Conservation (phyloP, 2,797 vertebrate genomes). For the Lindbergichthys nudifrons region DNA sequence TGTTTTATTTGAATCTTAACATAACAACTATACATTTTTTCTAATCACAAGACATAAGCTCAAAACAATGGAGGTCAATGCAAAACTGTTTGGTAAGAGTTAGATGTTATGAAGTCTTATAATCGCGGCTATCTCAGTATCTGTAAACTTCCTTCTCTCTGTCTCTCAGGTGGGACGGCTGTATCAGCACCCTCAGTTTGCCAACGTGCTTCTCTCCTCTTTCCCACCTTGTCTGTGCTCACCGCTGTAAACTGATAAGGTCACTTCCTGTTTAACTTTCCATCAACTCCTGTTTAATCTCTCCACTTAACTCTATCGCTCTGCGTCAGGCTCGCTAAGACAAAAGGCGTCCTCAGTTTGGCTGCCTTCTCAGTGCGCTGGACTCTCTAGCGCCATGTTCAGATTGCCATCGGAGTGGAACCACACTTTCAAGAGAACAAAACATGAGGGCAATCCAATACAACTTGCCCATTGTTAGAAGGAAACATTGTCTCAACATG, state of each 20-base stretch:
- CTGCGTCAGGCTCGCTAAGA: conserved; percentile 68
- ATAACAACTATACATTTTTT: too few relatives aligned
- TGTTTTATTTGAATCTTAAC: conserved; percentile 22
- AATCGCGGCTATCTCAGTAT: conserved; percentile 52
- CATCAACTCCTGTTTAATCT: conserved; percentile 76
- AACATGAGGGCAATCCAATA: conserved; percentile 64
- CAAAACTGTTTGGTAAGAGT: background rate
- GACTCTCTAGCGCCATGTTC: conserved; percentile 53
- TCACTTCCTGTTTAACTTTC: conserved; percentile 82
- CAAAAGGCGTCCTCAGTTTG: conserved; percentile 67
- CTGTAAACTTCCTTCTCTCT: conserved; percentile 17
- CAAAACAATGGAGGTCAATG: conserved; percentile 19
- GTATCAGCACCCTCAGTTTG: conserved; percentile 34
- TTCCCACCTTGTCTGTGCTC: conserved; percentile 37
- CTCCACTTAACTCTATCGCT: conserved; percentile 74
- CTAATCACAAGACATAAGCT: too few relatives aligned
- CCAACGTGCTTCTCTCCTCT: conserved; percentile 53
- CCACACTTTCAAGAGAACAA: conserved; percentile 63
- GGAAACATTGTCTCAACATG: conserved; percentile 56
- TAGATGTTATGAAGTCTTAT: conserved; percentile 4
- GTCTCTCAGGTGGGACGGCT: conserved; percentile 37
- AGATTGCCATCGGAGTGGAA: conserved; percentile 78
- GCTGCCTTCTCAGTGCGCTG: conserved; percentile 36
- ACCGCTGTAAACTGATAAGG: conserved; percentile 74
- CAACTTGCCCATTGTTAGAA: conserved; percentile 65